phyloP scores from a whole-genome alignment of 2,113 vertebrate species.

The Tetrao urogallus region DNA sequence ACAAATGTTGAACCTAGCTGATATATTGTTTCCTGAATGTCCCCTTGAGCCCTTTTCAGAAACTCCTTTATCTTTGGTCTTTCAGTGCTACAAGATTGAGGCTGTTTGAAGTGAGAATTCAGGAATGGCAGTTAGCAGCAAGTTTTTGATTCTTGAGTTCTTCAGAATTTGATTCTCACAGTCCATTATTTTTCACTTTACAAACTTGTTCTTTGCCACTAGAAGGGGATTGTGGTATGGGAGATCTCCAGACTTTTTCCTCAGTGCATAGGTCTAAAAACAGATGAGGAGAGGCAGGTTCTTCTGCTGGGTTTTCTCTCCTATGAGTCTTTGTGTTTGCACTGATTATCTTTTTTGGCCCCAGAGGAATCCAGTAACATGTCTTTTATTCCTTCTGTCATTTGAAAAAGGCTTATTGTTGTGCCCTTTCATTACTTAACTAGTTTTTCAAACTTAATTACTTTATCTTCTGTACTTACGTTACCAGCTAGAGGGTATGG shows the following conservation, averaged over 20 bases:
- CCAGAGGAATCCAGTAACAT: not conserved
- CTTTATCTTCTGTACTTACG: not conserved
- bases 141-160: not conserved
- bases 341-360: not conserved
- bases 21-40: not conserved
- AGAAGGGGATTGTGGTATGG: not conserved
- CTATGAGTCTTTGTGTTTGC: not conserved
- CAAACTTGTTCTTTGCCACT: not conserved
- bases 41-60: not conserved
- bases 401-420: not conserved
- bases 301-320: not conserved
- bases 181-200: not conserved
- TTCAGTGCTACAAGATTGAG: not conserved
- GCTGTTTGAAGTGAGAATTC: not conserved
- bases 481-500: not conserved
- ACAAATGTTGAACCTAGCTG: not conserved
- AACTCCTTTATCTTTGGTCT: not conserved
- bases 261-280: not conserved
- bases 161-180: not conserved
- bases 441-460: not conserved
- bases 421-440: not conserved
- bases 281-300: accelerated
- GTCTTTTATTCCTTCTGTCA: not conserved
- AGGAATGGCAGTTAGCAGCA: not conserved
- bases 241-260: not conserved